These are phyloP conservation scores for Radopholus similis DNA, from an alignment of 1,140 invertebrate genomes.

Conservation along the genomic window DNA sequence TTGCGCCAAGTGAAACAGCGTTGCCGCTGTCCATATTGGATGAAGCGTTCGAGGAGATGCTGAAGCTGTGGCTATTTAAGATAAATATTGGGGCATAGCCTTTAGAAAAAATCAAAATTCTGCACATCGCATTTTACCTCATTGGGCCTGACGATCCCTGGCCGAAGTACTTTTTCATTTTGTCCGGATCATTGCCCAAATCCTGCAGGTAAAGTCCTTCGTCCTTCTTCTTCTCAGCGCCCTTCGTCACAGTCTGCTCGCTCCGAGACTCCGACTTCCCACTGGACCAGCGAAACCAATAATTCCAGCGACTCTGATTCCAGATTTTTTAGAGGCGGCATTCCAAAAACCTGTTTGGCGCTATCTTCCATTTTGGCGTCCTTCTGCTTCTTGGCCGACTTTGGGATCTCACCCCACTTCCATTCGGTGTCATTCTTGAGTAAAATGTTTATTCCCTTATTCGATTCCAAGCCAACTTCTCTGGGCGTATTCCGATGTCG, in stretches of 20 bases:
- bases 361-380: constrained; percentile 5
- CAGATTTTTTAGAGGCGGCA: constrained; percentile 15
- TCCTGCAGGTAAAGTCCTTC: constrained; percentile 86
- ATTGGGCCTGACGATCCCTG: too few species aligned
- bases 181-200: constrained; percentile 66
- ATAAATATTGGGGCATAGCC: not conserved
- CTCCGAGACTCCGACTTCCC: not conserved
- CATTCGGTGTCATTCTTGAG: constrained; percentile 66
- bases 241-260: not conserved
- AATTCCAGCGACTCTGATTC: constrained; percentile 14
- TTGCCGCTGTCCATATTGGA: constrained; percentile 49
- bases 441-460: constrained; percentile 11
- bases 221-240: constrained; percentile 47
- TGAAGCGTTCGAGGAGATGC: constrained; percentile 28
- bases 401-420: constrained; percentile 92
- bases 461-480: not conserved
- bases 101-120: not conserved
- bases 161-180: constrained; percentile 53
- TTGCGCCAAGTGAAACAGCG: constrained; percentile 26
- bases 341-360: not conserved
- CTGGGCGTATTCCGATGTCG: constrained; percentile 25
- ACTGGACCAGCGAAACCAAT: constrained; percentile 21
- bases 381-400: constrained; percentile 33
- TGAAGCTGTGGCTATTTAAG: not conserved
- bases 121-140: not conserved